A percentile compares a stretch with the other conserved stretches of the same genome.
Conservation (phyloP, 2,113 vertebrate species). For the Takifugu bimaculatus region DNA sequence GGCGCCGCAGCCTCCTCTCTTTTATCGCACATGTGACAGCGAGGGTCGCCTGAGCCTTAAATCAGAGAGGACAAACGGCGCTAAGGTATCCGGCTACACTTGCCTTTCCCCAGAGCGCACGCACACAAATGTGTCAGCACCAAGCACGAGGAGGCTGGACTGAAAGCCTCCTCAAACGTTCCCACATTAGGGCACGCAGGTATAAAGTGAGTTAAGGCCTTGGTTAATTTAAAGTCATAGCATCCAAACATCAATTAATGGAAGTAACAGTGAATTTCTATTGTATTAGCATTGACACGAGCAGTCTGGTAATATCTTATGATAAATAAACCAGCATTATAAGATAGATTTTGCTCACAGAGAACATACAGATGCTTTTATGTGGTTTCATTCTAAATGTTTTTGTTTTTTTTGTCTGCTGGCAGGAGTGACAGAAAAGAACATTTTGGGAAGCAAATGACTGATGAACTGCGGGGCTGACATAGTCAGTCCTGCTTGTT, state of each 20-base stretch:
- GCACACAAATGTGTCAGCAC: constrained; percentile 45
- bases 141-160: constrained; percentile 27
- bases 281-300: background rate
- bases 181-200: constrained; percentile 48
- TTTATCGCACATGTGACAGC: constrained; percentile 42
- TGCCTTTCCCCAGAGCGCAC: constrained; percentile 36
- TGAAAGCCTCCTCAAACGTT: constrained; percentile 65
- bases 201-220: constrained; percentile 54
- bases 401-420: no score
- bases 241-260: constrained; percentile 14
- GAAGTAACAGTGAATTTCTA: background rate
- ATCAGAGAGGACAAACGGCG: constrained; percentile 47
- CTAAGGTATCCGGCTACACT: constrained; percentile 42
- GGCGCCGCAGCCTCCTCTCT: constrained; percentile 20
- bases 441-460: no score
- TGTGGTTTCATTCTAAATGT: no score
- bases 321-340: no score
- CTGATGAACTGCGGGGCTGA: no score
- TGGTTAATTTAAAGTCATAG: constrained; percentile 53
- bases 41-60: constrained; percentile 47
- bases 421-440: no score
- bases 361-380: no score
- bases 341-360: no score
- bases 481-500: no score
- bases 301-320: no score